Evolutionary conservation across 2,113 vertebrate species (phyloP).

Genomic region (Pelobates fuscus): DNA sequence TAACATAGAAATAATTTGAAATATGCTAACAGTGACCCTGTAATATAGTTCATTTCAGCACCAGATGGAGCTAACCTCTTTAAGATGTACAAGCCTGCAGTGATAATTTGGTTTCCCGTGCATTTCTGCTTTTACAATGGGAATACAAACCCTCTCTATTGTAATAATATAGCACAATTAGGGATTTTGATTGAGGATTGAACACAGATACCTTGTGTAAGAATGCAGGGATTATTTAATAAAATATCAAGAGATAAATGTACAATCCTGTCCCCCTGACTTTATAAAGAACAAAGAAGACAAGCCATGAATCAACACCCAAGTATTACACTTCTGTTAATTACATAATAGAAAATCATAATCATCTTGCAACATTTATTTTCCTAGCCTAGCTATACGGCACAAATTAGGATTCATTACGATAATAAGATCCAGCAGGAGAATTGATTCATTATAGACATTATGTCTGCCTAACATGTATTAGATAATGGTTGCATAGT

Average conservation of each 20-base stretch:
- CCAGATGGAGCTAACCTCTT: constrained; percentile 57
- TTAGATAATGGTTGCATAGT: constrained; percentile 31
- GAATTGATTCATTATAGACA: constrained; percentile 46
- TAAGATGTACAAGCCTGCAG: constrained; percentile 11
- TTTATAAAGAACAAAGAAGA: background rate
- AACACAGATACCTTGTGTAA: background rate
- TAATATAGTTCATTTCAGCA: constrained; percentile 30
- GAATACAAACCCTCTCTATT: background rate
- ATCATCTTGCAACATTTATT: constrained; percentile 39
- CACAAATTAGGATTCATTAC: constrained; percentile 48
- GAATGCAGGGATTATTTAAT: background rate
- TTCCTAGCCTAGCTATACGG: constrained; percentile 33
- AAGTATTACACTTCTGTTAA: constrained; percentile 43
- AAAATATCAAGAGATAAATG: background rate
- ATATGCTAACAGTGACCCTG: no score
- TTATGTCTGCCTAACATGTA: constrained; percentile 30
- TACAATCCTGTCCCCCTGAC: background rate
- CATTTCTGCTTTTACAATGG: background rate
- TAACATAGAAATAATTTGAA: no score
- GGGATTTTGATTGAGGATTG: background rate
- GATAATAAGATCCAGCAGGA: constrained; percentile 47
- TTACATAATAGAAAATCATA: constrained; percentile 39
- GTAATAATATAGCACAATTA: background rate
- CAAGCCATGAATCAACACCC: constrained; percentile 13
- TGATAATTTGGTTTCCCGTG: background rate